These are phyloP conservation scores for Drosophila pseudoobscura DNA, from an alignment of 1,140 invertebrate species.

Conservation along the genomic window DNA sequence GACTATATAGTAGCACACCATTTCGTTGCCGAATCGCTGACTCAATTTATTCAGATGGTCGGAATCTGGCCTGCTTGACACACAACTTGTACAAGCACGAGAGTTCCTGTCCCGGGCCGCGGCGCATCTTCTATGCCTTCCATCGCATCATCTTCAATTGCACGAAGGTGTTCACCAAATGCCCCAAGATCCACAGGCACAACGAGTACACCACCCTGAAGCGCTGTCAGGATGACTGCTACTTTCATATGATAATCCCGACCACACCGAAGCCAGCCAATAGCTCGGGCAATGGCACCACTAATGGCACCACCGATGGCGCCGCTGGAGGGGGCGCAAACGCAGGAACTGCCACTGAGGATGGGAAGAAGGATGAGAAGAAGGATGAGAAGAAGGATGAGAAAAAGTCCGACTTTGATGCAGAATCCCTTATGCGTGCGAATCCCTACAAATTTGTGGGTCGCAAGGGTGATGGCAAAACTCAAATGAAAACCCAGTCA, in stretches of 20 bases:
- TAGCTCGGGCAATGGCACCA: background rate
- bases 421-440: no score
- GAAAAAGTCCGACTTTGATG: background rate
- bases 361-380: no score
- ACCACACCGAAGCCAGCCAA: no score
- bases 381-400: no score
- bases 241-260: slow-evolving; percentile 28
- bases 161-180: slow-evolving; percentile 28
- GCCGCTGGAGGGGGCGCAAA: no score
- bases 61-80: slow-evolving; percentile 30
- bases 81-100: slow-evolving; percentile 39
- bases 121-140: slow-evolving; percentile 42
- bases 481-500: no score
- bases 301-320: background rate
- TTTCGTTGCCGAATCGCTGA: background rate
- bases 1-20: background rate
- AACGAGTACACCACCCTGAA: slow-evolving; percentile 29
- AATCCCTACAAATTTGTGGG: no score
- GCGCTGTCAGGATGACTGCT: slow-evolving; percentile 19
- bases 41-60: background rate
- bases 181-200: background rate
- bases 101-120: slow-evolving; percentile 6
- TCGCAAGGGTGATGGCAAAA: no score
- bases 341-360: no score
- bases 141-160: slow-evolving; percentile 48